phyloP scores from a whole-genome alignment of 2,888 invertebrate genomes.

The Melikaiella ostensackeni region DNA sequence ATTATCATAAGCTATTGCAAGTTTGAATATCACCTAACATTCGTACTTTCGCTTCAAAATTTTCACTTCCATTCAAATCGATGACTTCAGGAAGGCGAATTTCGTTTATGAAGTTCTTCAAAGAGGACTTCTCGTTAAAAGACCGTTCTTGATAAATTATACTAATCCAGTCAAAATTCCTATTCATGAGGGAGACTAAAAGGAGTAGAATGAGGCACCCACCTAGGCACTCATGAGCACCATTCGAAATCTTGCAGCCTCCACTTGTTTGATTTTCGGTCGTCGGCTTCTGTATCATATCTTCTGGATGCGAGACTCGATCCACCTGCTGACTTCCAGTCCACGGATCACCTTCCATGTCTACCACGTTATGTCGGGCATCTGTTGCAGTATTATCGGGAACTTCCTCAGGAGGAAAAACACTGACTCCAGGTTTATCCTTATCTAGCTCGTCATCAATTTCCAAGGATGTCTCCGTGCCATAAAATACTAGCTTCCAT shows the following conservation, averaged over 20 bases:
- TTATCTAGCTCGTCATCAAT: constrained; percentile 68
- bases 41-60: constrained; percentile 11
- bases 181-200: constrained; percentile 59
- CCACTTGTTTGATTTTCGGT: constrained; percentile 71
- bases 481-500: constrained; percentile 91
- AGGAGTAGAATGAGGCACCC: constrained; percentile 74
- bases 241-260: constrained; percentile 63
- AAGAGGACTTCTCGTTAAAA: background rate
- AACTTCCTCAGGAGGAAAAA: constrained; percentile 50
- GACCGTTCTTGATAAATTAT: background rate
- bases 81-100: background rate
- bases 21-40: background rate
- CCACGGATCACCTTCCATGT: constrained; percentile 68
- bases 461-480: constrained; percentile 82
- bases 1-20: constrained; percentile 15
- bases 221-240: constrained; percentile 71
- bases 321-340: constrained; percentile 72
- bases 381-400: constrained; percentile 58
- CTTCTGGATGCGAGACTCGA: constrained; percentile 70
- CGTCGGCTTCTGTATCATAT: constrained; percentile 67
- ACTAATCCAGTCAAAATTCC: constrained; percentile 48
- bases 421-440: constrained; percentile 61
- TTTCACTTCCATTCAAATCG: background rate
- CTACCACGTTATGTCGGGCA: constrained; percentile 64
- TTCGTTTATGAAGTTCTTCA: background rate